A percentile compares a stretch with the other conserved stretches of the same genome.
These are phyloP conservation scores for Protula sp. DNA, from an alignment of 2,888 invertebrate genomes.

Conservation along the genomic window DNA sequence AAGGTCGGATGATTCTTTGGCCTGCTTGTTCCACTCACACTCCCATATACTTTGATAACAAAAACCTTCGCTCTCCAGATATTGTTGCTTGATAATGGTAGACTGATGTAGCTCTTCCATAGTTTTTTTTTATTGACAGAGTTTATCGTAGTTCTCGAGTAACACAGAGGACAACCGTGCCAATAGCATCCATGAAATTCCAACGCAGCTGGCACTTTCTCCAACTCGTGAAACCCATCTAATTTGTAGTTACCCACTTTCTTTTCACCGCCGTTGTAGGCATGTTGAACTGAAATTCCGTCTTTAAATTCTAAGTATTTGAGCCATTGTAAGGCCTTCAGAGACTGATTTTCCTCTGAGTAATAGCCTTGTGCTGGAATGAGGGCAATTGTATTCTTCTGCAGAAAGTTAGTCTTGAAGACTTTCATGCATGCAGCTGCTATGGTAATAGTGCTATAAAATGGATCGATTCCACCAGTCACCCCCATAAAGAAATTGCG, in stretches of 20 bases:
- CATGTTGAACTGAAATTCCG: too few species aligned
- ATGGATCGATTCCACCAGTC: background rate
- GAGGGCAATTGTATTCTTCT: background rate
- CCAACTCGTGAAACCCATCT: too few species aligned
- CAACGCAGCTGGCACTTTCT: too few species aligned
- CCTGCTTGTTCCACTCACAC: background rate
- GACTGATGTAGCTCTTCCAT: too few species aligned
- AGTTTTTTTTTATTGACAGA: background rate
- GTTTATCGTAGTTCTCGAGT: background rate
- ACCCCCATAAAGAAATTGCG: background rate
- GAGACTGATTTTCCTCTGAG: background rate
- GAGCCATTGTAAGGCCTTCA: background rate
- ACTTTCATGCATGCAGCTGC: background rate
- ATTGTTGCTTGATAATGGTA: too few species aligned
- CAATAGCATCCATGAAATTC: too few species aligned
- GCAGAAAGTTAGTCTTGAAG: background rate
- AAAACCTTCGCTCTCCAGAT: too few species aligned
- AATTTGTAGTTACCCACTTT: too few species aligned
- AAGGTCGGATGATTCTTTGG: background rate
- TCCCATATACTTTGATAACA: too few species aligned
- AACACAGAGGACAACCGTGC: background rate
- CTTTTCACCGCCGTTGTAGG: too few species aligned
- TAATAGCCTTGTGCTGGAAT: background rate
- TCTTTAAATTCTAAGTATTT: too few species aligned
- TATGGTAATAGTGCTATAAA: background rate